These are phyloP conservation scores for Andrena haemorrhoa DNA, from an alignment of 2,888 invertebrate genomes.

Conservation along the genomic window DNA sequence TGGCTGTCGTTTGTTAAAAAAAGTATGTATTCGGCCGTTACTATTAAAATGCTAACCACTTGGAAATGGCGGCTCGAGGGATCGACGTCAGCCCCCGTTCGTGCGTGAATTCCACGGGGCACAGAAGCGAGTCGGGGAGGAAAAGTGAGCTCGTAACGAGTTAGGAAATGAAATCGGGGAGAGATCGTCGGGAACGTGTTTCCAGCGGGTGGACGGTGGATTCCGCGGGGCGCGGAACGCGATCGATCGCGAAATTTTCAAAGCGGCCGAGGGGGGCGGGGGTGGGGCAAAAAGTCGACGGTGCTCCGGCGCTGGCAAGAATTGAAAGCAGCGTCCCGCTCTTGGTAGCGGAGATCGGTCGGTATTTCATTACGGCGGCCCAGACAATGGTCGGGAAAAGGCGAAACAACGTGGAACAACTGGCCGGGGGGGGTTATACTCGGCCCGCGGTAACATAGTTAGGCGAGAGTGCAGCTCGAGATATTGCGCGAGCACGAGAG, in stretches of 20 bases:
- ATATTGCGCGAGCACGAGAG: slow-evolving; percentile 48
- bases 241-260: slow-evolving; percentile 8
- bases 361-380: slow-evolving; percentile 55
- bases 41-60: background rate
- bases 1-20: background rate
- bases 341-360: slow-evolving; percentile 29
- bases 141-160: slow-evolving; percentile 17
- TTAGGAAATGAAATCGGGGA: slow-evolving; percentile 31
- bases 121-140: background rate
- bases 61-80: background rate
- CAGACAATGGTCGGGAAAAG: slow-evolving; percentile 60
- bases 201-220: background rate
- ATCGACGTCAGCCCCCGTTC: background rate
- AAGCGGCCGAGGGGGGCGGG: background rate
- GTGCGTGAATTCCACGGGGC: background rate
- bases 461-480: slow-evolving; percentile 61
- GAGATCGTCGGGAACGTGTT: slow-evolving; percentile 9
- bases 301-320: background rate
- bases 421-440: slow-evolving; percentile 60
- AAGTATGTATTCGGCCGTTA: background rate
- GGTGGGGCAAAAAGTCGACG: slow-evolving; percentile 5
- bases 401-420: slow-evolving; percentile 67
- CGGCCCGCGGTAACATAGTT: slow-evolving; percentile 72
- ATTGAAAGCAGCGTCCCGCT: background rate
- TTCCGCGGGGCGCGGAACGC: background rate